Percentiles rank a stretch among this genome's conserved stretches.
phyloP scores from a whole-genome alignment of 2,888 invertebrate species.

The Callinectes sapidus region DNA sequence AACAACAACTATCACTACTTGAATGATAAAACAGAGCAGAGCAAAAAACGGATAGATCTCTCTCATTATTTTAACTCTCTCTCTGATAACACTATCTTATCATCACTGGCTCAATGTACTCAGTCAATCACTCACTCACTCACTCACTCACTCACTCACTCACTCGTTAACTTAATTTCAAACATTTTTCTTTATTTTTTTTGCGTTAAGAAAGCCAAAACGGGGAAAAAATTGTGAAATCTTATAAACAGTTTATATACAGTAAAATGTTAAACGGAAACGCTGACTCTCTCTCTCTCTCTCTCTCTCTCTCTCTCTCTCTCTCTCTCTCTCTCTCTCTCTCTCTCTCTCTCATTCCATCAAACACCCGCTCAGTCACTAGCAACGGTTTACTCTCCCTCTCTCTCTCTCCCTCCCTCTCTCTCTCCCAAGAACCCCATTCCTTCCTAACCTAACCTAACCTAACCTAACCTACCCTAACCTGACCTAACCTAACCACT shows the following conservation, averaged over 20 bases:
- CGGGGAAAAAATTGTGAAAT: too few species aligned
- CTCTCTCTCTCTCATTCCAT: background rate
- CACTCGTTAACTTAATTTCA: too few species aligned
- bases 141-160: too few species aligned
- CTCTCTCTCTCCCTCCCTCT: background rate
- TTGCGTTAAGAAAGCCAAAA: too few species aligned
- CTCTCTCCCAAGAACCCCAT: background rate
- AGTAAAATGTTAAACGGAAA: too few species aligned
- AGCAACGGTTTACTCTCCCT: background rate
- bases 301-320: background rate
- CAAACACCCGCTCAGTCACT: background rate
- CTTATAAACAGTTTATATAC: too few species aligned
- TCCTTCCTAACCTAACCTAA: too few species aligned
- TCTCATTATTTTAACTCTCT: background rate
- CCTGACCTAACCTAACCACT: too few species aligned
- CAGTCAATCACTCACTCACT: too few species aligned
- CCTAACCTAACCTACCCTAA: too few species aligned
- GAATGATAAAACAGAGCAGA: background rate
- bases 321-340: background rate
- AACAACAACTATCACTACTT: background rate
- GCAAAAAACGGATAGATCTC: background rate
- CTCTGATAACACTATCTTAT: background rate
- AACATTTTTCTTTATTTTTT: too few species aligned
- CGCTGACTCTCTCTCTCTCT: background rate
- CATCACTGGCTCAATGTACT: too few species aligned